Evolutionary conservation across 2,888 invertebrate genomes (phyloP).

Genomic region (Apotomis betuletana): DNA sequence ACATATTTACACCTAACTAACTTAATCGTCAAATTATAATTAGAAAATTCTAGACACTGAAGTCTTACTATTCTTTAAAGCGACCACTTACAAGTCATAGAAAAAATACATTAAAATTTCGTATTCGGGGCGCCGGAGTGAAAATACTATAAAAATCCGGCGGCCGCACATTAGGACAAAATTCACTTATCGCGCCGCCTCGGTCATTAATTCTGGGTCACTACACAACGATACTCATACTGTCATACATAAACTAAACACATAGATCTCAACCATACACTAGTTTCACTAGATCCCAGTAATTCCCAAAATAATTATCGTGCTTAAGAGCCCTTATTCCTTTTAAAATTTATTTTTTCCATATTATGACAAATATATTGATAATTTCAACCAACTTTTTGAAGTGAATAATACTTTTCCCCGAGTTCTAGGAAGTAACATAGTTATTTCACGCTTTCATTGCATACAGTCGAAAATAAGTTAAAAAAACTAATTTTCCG

Average conservation of each 20-base stretch:
- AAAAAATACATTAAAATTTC: constrained; percentile 43
- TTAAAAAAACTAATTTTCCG: too few relatives aligned
- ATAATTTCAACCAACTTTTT: too few relatives aligned
- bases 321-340: too few relatives aligned
- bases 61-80: constrained; percentile 40
- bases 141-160: constrained; percentile 38
- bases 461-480: too few relatives aligned
- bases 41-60: constrained; percentile 32
- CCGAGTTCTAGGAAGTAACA: too few relatives aligned
- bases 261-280: not conserved
- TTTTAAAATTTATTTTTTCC: too few relatives aligned
- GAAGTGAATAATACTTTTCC: too few relatives aligned
- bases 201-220: constrained; percentile 30
- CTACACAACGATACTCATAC: constrained; percentile 24
- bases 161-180: constrained; percentile 37
- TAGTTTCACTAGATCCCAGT: not conserved
- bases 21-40: constrained; percentile 41
- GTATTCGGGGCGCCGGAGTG: constrained; percentile 36
- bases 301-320: too few relatives aligned
- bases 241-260: not conserved
- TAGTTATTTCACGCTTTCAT: too few relatives aligned
- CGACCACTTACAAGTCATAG: constrained; percentile 36
- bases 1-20: constrained; percentile 42
- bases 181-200: constrained; percentile 29
- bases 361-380: too few relatives aligned